Evolutionary conservation across 1,140 invertebrate species (phyloP).

Genomic region (Muscidifurax raptorellus): DNA sequence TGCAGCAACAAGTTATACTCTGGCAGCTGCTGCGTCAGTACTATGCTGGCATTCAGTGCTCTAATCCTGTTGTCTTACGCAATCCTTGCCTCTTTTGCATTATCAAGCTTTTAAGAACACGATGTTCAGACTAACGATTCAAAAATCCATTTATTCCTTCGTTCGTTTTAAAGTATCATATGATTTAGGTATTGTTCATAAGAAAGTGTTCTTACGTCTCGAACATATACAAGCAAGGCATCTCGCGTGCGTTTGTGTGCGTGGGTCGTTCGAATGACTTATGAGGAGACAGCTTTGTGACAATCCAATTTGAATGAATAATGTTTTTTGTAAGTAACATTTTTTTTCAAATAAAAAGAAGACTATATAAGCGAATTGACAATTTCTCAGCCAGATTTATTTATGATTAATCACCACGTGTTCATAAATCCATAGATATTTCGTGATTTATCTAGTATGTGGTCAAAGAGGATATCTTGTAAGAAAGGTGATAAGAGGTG

Average conservation of each 20-base stretch:
- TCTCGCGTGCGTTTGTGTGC: not conserved
- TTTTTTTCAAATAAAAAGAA: not conserved
- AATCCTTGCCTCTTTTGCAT: not conserved
- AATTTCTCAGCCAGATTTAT: not conserved
- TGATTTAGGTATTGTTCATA: too few species aligned
- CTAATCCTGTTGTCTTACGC: not conserved
- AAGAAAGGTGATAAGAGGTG: not conserved
- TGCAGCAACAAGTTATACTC: not conserved
- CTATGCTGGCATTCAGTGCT: too few species aligned
- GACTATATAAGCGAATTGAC: not conserved
- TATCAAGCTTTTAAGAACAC: not conserved
- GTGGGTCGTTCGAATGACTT: not conserved
- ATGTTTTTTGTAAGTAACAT: not conserved
- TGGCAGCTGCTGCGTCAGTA: not conserved
- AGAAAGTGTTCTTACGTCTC: too few species aligned
- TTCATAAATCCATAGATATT: not conserved
- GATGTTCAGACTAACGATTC: not conserved
- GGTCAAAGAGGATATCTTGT: not conserved
- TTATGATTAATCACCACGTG: slow-evolving; percentile 30
- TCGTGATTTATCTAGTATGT: slow-evolving; percentile 2
- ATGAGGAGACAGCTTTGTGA: not conserved
- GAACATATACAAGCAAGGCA: too few species aligned
- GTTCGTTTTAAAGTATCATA: not conserved
- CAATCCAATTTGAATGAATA: slow-evolving; percentile 21
- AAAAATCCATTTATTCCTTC: not conserved